A percentile compares a stretch with the other conserved stretches of the same genome.
phyloP scores from a whole-genome alignment of 2,888 invertebrate genomes.

The Hirtodrosophila alboralis region DNA sequence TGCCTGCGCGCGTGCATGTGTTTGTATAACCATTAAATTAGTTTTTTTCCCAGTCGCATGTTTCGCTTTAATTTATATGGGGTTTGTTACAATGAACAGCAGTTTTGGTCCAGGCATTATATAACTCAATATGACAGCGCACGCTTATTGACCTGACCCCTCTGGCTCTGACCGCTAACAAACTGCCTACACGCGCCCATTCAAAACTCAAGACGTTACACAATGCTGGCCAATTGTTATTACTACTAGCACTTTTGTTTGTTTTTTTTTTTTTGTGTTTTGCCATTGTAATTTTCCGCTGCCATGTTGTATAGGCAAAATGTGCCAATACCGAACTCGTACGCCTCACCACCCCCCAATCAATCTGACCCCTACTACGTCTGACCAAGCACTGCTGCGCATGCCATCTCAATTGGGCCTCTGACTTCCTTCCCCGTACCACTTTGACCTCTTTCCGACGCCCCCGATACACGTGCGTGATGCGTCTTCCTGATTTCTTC shows the following conservation, averaged over 20 bases:
- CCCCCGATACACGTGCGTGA: slow-evolving; percentile 31
- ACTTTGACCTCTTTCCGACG: slow-evolving; percentile 32
- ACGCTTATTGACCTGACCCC: slow-evolving; percentile 51
- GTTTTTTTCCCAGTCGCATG: neutral
- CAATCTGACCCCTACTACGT: slow-evolving; percentile 5
- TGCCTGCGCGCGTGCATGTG: slow-evolving; percentile 1
- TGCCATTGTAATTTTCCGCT: slow-evolving; percentile 60
- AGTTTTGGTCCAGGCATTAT: slow-evolving; percentile 53
- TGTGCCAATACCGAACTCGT: neutral
- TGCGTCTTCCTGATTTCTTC: slow-evolving; percentile 30
- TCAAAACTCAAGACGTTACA: slow-evolving; percentile 17
- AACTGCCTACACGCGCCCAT: slow-evolving; percentile 3
- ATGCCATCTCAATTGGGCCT: slow-evolving; percentile 55
- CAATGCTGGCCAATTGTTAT: slow-evolving; percentile 43
- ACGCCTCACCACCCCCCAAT: neutral
- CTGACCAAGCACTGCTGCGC: slow-evolving; percentile 42
- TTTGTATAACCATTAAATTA: slow-evolving; percentile 12
- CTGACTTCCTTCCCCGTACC: slow-evolving; percentile 1
- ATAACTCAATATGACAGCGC: slow-evolving; percentile 60
- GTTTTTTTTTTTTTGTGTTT: slow-evolving; percentile 26
- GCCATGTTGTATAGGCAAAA: slow-evolving; percentile 24
- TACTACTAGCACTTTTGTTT: slow-evolving; percentile 31
- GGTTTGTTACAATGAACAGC: slow-evolving; percentile 4
- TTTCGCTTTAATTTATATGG: neutral
- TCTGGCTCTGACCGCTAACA: slow-evolving; percentile 1